Evolutionary conservation across 2,888 invertebrate species (phyloP).

Genomic region (Chaetogeoica ovagalla): DNA sequence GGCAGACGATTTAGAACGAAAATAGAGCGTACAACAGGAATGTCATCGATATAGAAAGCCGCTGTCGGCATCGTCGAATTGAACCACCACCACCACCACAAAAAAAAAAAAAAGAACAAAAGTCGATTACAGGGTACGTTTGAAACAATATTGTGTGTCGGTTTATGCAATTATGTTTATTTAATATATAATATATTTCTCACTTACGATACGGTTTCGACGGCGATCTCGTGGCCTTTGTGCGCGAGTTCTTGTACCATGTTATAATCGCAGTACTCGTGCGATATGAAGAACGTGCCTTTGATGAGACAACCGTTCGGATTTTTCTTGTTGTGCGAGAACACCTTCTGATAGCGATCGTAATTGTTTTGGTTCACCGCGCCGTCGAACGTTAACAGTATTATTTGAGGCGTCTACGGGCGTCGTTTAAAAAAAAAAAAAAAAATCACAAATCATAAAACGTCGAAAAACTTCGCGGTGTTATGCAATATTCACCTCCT

Average conservation of each 20-base stretch:
- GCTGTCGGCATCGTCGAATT: too few species aligned
- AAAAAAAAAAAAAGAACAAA: too few species aligned
- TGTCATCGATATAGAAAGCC: too few species aligned
- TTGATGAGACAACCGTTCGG: constrained; percentile 86
- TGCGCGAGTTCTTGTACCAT: constrained; percentile 87
- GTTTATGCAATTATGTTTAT: too few species aligned
- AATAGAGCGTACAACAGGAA: too few species aligned
- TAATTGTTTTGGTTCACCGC: constrained; percentile 90
- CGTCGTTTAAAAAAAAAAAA: background rate
- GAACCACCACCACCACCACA: too few species aligned
- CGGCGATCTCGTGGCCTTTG: constrained; percentile 83
- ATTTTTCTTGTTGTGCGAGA: constrained; percentile 77
- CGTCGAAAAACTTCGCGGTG: background rate
- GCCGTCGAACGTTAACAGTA: constrained; percentile 88
- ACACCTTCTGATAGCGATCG: constrained; percentile 83
- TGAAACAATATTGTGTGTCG: too few species aligned
- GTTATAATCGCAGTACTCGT: constrained; percentile 87
- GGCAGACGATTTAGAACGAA: too few species aligned
- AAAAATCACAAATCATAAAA: background rate
- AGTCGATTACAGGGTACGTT: too few species aligned
- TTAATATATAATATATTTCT: too few species aligned
- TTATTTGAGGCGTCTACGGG: constrained; percentile 85
- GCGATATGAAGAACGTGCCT: constrained; percentile 92
- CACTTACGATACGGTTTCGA: constrained; percentile 74
- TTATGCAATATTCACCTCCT: constrained; percentile 67